Base-by-base conservation (phyloP, 2,888 invertebrate species). In the Callinectes sapidus region DNA sequence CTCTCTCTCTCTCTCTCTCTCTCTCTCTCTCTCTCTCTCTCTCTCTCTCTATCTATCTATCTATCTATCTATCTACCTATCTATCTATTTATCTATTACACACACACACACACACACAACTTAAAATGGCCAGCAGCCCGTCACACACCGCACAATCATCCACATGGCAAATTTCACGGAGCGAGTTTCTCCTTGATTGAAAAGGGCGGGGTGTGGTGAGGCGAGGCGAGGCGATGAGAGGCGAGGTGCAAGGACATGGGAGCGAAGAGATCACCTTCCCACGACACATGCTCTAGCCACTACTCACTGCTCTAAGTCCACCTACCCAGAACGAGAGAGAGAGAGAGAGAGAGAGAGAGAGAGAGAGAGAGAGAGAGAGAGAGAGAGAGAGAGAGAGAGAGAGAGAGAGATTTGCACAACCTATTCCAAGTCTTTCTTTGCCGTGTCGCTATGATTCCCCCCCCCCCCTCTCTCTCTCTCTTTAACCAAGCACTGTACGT, bases 201-300 rank as follows among this genome's bases (percentile, higher is more conserved):
- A 81, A 81, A 35, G 35, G 28, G 71, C 71, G 28, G 28, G n/a
- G 71, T 77, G 8, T 77, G 71, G 71, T 71, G 81, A 10, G 81
- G 81, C 18, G 81, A 16, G 35, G 16, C 81, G 81, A 81, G 35
- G 81, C 35, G 81, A 23, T 32, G 16, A 32, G 77, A 35, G 81
- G 81, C 81, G 81, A 35, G 35, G 81, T 2, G 16, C 32, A 32
- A 35, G 81, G 35, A 32, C 81, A 81, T 81, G 81, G 35, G 81
- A 81, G 81, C 81, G 35, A 32, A 81, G 35, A 81, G 81, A 81
- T 81, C 81, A 81, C 81, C 35, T 81, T 81, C 81, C 81, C 81
- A 81, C 35, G 81, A 35, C 81, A 81, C 32, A 81, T 81, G 35
- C 81, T 81, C 35, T n/a, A 35, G 35, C 32, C 13, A n/a, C 35